These are phyloP conservation scores for Tethea ocularis DNA, from an alignment of 2,888 invertebrate species.

Conservation along the genomic window DNA sequence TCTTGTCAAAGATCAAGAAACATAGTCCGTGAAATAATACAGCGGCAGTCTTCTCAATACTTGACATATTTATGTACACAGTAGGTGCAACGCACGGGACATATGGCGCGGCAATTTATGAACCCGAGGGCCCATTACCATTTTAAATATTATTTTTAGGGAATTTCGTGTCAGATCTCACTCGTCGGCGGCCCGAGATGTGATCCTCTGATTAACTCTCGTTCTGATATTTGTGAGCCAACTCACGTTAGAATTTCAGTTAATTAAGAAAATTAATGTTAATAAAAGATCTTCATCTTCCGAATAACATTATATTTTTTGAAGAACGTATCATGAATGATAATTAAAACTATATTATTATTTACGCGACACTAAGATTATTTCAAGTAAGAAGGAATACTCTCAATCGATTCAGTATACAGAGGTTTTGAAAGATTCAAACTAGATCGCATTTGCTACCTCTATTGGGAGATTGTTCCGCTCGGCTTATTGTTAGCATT, in stretches of 20 bases:
- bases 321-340: neutral
- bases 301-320: slow-evolving; percentile 23
- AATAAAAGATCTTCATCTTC: slow-evolving; percentile 38
- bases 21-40: slow-evolving; percentile 53
- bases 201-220: slow-evolving; percentile 81
- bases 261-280: slow-evolving; percentile 71
- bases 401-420: no score
- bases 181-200: slow-evolving; percentile 79
- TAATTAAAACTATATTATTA: neutral
- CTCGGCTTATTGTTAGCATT: no score
- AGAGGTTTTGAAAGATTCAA: no score
- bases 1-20: slow-evolving; percentile 58
- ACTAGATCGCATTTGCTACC: no score
- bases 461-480: no score
- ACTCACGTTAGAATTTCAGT: slow-evolving; percentile 66
- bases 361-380: no score
- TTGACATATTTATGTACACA: slow-evolving; percentile 83
- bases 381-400: no score
- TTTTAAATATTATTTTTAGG: slow-evolving; percentile 85
- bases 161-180: slow-evolving; percentile 84
- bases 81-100: slow-evolving; percentile 80
- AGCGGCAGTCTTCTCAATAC: slow-evolving; percentile 73
- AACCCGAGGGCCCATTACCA: slow-evolving; percentile 81
- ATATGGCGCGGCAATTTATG: slow-evolving; percentile 83
- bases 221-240: slow-evolving; percentile 68